phyloP scores from a whole-genome alignment of 2,113 vertebrate species.

The Sylvicapra grimmia region DNA sequence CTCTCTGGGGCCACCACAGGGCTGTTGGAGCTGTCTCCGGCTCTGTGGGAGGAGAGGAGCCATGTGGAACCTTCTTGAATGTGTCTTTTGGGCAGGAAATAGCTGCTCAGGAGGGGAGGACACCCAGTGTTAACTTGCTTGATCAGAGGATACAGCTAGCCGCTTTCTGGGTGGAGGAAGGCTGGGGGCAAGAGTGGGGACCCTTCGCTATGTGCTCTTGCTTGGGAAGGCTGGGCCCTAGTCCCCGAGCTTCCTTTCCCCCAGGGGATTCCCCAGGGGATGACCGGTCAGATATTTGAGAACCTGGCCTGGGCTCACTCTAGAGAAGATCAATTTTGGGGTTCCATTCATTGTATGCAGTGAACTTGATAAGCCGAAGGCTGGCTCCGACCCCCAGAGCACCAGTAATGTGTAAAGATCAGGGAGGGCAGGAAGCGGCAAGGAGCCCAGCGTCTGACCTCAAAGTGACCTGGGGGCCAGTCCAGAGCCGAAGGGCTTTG shows the following conservation, averaged over 20 bases:
- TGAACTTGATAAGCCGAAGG: background rate
- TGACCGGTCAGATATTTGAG: background rate
- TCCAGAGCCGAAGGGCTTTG: background rate
- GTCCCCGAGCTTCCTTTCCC: background rate
- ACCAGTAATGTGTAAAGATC: background rate
- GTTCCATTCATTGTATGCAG: background rate
- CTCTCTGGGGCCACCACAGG: background rate
- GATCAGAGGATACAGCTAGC: background rate
- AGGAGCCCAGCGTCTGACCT: accelerated
- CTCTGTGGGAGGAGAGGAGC: background rate
- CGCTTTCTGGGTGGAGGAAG: background rate
- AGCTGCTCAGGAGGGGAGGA: background rate
- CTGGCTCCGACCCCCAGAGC: background rate
- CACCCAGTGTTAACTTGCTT: accelerated
- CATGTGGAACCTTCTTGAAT: background rate
- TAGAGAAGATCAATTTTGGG: background rate
- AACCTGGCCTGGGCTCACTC: background rate
- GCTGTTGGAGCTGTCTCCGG: background rate
- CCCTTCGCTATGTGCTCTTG: background rate
- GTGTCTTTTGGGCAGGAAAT: background rate
- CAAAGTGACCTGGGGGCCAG: background rate
- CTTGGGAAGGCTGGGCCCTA: background rate
- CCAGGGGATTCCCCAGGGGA: background rate
- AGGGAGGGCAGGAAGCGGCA: background rate
- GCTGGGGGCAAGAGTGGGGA: background rate